phyloP scores from a whole-genome alignment of 1,140 invertebrate genomes.

The Hylaeus volcanicus region DNA sequence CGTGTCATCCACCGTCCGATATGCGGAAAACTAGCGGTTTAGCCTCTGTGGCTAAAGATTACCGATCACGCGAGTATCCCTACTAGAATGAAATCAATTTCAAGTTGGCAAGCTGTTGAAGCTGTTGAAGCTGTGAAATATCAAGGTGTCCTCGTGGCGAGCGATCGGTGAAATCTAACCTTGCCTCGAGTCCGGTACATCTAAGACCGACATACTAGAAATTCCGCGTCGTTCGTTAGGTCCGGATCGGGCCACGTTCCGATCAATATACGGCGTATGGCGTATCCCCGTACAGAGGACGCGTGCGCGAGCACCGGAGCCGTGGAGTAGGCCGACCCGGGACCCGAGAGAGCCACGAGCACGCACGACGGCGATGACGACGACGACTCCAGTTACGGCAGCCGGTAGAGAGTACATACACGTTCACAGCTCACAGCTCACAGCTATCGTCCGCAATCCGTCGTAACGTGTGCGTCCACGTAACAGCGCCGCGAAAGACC shows the following conservation, averaged over 20 bases:
- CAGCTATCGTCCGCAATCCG: slow-evolving; percentile 22
- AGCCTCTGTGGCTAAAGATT: too few species aligned
- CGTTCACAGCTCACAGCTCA: neutral
- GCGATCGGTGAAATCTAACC: slow-evolving; percentile 58
- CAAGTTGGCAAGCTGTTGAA: too few species aligned
- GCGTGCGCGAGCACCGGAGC: slow-evolving; percentile 39
- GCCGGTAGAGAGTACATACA: slow-evolving; percentile 28
- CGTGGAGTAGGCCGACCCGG: slow-evolving; percentile 54
- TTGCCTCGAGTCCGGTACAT: slow-evolving; percentile 51
- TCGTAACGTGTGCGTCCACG: slow-evolving; percentile 28
- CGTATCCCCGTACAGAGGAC: slow-evolving; percentile 42
- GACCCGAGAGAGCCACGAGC: slow-evolving; percentile 38
- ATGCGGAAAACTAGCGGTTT: too few species aligned
- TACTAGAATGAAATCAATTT: too few species aligned
- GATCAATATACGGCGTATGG: slow-evolving; percentile 67
- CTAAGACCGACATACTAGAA: slow-evolving; percentile 2
- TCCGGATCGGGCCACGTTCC: slow-evolving; percentile 71
- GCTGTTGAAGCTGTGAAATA: too few species aligned
- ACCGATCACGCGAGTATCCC: too few species aligned
- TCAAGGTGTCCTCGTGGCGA: slow-evolving; percentile 4
- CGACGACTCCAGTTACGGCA: slow-evolving; percentile 52
- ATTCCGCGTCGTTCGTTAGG: slow-evolving; percentile 41
- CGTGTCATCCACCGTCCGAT: too few species aligned
- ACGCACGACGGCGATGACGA: slow-evolving; percentile 53
- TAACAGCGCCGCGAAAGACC: slow-evolving; percentile 24